Evolutionary conservation across 2,113 vertebrate genomes (phyloP).

Genomic region (Zosterops lateralis): DNA sequence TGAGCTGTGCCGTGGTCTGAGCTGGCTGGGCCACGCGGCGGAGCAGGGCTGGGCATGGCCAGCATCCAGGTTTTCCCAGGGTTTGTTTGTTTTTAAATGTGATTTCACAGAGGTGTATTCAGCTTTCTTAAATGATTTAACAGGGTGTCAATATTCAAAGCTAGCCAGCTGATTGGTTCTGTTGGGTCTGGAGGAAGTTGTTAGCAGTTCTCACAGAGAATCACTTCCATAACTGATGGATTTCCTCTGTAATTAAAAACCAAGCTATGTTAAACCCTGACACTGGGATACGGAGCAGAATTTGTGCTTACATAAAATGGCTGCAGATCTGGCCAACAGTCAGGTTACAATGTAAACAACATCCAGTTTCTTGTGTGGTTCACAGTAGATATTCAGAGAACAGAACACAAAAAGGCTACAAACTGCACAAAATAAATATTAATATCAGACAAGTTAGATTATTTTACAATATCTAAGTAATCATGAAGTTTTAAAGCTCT

Average conservation of each 20-base stretch:
- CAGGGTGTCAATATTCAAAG: background rate
- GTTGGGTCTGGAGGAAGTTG: background rate
- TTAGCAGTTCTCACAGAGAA: background rate
- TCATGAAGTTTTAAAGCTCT: background rate
- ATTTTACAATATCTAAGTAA: background rate
- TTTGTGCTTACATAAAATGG: background rate
- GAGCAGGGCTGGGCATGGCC: background rate
- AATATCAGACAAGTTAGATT: background rate
- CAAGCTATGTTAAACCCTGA: background rate
- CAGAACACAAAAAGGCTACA: background rate
- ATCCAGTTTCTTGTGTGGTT: background rate
- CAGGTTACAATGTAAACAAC: background rate
- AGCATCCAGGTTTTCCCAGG: rapidly evolving
- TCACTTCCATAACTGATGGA: rapidly evolving
- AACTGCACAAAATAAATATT: background rate
- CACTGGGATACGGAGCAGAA: background rate
- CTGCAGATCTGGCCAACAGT: background rate
- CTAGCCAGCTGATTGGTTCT: background rate
- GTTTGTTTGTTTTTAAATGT: rapidly evolving
- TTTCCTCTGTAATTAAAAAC: background rate
- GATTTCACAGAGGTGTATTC: background rate
- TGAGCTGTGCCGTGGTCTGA: rapidly evolving
- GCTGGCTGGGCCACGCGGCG: rapidly evolving
- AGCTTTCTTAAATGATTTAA: background rate
- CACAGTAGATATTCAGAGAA: background rate